phyloP scores from a whole-genome alignment of 2,113 vertebrate genomes.

The Coreoperca whiteheadi region DNA sequence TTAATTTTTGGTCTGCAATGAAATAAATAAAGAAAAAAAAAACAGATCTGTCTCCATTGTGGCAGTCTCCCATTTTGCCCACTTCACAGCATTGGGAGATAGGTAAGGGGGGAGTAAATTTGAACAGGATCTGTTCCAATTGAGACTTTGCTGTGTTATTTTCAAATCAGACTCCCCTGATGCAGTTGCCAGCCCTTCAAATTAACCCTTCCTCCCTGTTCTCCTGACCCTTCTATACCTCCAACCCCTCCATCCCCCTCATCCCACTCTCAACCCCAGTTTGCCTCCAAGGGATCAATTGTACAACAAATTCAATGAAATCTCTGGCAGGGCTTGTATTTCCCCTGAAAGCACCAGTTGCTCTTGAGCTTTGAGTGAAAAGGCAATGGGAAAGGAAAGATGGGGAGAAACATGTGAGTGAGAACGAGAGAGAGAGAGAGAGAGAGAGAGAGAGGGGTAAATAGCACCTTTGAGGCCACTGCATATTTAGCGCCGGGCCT shows the following conservation, averaged over 20 bases:
- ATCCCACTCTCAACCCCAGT: slow-evolving; percentile 48
- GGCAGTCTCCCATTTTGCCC: slow-evolving; percentile 6
- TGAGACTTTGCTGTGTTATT: slow-evolving; percentile 75
- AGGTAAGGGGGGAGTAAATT: slow-evolving; percentile 24
- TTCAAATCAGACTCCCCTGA: slow-evolving; percentile 75
- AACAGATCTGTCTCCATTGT: slow-evolving; percentile 1
- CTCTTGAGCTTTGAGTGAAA: slow-evolving; percentile 70
- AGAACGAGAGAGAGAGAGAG: background rate
- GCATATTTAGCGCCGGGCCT: slow-evolving; percentile 69
- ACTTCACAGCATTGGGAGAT: slow-evolving; percentile 29
- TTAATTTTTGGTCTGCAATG: background rate
- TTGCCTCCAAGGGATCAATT: slow-evolving; percentile 76
- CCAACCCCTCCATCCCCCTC: slow-evolving; percentile 3
- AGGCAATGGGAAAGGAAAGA: slow-evolving; percentile 32
- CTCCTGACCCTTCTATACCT: slow-evolving; percentile 51
- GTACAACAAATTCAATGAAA: slow-evolving; percentile 82
- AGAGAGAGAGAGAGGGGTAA: slow-evolving; percentile 13
- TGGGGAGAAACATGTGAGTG: too few relatives aligned
- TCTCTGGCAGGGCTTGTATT: slow-evolving; percentile 74
- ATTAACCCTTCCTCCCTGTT: slow-evolving; percentile 69
- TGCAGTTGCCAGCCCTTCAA: slow-evolving; percentile 58
- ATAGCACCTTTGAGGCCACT: slow-evolving; percentile 48
- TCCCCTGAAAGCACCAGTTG: slow-evolving; percentile 73
- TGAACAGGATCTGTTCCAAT: slow-evolving; percentile 66
- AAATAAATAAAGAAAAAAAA: background rate